phyloP scores from a whole-genome alignment of 2,797 vertebrate genomes.

The Gambusia yucatana region DNA sequence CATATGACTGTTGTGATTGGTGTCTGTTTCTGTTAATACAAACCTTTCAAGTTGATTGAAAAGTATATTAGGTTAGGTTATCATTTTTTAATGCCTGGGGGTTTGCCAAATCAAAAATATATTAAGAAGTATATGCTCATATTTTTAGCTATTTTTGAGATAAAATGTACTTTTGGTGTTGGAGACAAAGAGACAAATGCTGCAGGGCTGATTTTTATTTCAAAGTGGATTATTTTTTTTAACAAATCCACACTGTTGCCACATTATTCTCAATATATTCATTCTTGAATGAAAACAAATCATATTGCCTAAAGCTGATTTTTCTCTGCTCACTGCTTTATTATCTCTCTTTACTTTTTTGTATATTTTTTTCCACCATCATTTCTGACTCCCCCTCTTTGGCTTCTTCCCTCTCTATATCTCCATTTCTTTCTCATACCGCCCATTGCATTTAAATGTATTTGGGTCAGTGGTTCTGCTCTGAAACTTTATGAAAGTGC shows the following conservation, averaged over 20 bases:
- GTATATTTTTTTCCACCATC: constrained; percentile 24
- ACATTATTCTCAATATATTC: constrained; percentile 55
- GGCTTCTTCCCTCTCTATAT: constrained; percentile 40
- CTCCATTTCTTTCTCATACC: constrained; percentile 34
- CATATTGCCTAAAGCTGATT: constrained; percentile 65
- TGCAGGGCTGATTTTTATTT: constrained; percentile 55
- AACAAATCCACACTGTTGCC: constrained; percentile 41
- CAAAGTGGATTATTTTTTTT: constrained; percentile 49
- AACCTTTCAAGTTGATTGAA: not conserved
- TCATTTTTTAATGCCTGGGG: not conserved
- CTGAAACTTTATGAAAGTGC: constrained; percentile 61
- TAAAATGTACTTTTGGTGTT: constrained; percentile 33
- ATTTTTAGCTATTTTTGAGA: constrained; percentile 22
- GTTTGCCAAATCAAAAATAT: constrained; percentile 16
- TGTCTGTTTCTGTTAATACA: not conserved
- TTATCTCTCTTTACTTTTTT: constrained; percentile 60
- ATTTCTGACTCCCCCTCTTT: constrained; percentile 49
- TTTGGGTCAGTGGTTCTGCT: constrained; percentile 77
- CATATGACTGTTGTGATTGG: not conserved
- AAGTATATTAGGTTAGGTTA: not conserved
- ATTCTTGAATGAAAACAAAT: constrained; percentile 67
- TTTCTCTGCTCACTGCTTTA: constrained; percentile 59
- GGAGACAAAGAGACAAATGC: constrained; percentile 36
- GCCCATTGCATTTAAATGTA: constrained; percentile 75
- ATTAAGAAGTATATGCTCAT: constrained; percentile 13